Evolutionary conservation across 1,140 invertebrate species (phyloP).

Genomic region (Galleria mellonella): DNA sequence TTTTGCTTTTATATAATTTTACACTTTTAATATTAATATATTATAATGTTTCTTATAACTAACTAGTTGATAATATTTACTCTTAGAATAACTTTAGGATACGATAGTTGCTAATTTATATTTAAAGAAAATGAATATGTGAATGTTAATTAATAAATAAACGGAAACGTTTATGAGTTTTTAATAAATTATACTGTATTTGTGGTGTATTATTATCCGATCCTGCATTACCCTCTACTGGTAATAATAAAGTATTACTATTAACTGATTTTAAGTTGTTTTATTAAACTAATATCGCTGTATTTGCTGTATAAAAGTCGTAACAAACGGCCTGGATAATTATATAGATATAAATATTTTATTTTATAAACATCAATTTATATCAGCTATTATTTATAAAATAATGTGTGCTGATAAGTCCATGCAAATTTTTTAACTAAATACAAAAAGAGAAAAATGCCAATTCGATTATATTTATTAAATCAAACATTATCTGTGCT

Average conservation of each 20-base stretch:
- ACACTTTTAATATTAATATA: conserved; percentile 18
- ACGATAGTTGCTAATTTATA: conserved; percentile 10
- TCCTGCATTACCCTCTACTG: conserved; percentile 23
- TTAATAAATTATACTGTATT: conserved; percentile 45
- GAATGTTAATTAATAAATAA: conserved; percentile 15
- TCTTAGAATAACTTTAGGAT: conserved; percentile 22
- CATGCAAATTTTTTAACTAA: no score
- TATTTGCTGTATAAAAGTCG: conserved; percentile 3
- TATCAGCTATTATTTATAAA: no score
- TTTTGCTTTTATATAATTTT: conserved; percentile 20
- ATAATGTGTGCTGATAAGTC: no score
- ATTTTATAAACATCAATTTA: no score
- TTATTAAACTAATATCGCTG: conserved; percentile 44
- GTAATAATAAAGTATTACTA: conserved; percentile 45
- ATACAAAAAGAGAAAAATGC: no score
- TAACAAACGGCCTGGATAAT: no score
- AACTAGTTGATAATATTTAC: conserved; percentile 1
- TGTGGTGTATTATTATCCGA: conserved; percentile 43
- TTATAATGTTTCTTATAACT: background rate
- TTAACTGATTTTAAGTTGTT: conserved; percentile 38
- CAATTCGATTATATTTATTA: no score
- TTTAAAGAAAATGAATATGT: conserved; percentile 6
- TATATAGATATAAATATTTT: no score
- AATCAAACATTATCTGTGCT: no score
- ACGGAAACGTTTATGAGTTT: conserved; percentile 3